Percentiles rank a stretch among this genome's conserved stretches.
Evolutionary conservation across 2,113 vertebrate species (phyloP).

Genomic region (Emydocephalus ijimae): DNA sequence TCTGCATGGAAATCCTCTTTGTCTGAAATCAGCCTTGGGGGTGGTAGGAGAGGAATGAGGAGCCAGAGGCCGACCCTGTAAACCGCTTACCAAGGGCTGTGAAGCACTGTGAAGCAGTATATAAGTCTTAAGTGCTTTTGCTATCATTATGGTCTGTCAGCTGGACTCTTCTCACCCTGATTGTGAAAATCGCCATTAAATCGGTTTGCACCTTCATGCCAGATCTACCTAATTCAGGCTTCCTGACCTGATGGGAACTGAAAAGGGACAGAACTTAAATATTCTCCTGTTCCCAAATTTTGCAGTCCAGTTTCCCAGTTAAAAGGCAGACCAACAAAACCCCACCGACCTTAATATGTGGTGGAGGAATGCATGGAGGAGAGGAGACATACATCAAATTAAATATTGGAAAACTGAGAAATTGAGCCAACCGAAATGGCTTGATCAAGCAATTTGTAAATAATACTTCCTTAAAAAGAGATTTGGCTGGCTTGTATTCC

Average conservation of each 20-base stretch:
- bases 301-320: neutral
- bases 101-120: too few relatives aligned
- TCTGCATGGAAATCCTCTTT: neutral
- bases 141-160: neutral
- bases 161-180: neutral
- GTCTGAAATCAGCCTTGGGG: neutral
- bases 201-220: neutral
- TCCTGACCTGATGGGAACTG: neutral
- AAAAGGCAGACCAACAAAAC: neutral
- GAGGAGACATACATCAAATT: neutral
- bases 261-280: neutral
- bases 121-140: too few relatives aligned
- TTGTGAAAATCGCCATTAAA: neutral
- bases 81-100: too few relatives aligned
- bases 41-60: neutral
- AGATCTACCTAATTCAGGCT: neutral
- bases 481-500: neutral
- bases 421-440: neutral
- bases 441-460: neutral
- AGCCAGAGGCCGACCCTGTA: too few relatives aligned
- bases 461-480: neutral
- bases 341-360: neutral
- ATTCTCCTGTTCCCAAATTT: neutral
- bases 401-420: neutral
- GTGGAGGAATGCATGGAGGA: neutral